Conservation (phyloP, 2,888 invertebrate genomes). For the Pristionchus mayeri region DNA sequence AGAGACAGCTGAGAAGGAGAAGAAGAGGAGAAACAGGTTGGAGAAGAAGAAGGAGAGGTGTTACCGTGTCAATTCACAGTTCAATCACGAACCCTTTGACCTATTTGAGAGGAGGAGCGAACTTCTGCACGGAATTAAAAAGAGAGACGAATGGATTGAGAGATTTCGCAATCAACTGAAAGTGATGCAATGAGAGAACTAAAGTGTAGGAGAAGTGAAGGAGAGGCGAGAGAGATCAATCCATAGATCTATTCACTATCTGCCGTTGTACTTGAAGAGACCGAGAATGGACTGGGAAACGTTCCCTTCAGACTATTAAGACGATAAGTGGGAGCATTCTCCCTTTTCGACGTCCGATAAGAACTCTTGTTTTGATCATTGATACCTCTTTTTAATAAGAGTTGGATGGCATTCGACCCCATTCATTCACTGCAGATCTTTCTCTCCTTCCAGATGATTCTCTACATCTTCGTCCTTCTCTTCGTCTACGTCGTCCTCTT, state of each 20-base stretch:
- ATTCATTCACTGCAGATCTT: too few species aligned
- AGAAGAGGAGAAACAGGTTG: conserved; percentile 19
- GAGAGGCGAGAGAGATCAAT: not conserved
- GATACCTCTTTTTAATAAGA: not conserved
- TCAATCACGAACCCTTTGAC: not conserved
- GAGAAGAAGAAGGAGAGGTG: not conserved
- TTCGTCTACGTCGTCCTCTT: conserved; percentile 3
- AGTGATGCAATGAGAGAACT: not conserved
- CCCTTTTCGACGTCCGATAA: not conserved
- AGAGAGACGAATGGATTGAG: not conserved
- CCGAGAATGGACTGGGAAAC: too few species aligned
- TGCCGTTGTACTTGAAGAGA: not conserved
- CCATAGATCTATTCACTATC: not conserved
- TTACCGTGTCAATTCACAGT: not conserved
- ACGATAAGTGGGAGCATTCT: not conserved
- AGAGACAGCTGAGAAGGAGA: conserved; percentile 2
- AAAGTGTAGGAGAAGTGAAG: not conserved
- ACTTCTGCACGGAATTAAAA: not conserved
- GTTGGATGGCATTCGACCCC: too few species aligned
- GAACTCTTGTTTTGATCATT: too few species aligned
- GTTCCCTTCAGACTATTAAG: too few species aligned
- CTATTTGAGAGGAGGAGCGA: not conserved
- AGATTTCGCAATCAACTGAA: not conserved
- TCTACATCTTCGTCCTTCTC: not conserved
- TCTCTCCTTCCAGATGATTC: not conserved